Conservation (phyloP, 2,797 vertebrate genomes). For the Eurystomus glaucurus region DNA sequence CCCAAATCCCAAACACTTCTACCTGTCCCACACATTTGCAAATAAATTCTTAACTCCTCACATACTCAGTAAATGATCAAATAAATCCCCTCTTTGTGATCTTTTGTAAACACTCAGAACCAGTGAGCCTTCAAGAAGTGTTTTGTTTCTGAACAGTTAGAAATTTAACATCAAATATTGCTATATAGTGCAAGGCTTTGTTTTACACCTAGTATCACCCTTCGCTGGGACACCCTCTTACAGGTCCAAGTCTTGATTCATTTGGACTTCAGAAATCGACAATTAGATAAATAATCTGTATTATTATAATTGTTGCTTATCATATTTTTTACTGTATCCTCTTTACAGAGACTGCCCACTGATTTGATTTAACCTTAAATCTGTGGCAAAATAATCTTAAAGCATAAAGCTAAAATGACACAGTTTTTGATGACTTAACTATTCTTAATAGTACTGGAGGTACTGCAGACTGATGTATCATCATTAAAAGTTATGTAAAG, state of each 20-base stretch:
- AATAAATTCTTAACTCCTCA: neutral
- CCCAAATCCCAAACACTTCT: neutral
- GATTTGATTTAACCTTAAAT: neutral
- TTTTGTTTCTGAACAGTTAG: neutral
- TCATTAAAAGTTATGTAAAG: rapidly evolving
- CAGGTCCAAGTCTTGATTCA: neutral
- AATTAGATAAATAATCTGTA: neutral
- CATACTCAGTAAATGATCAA: neutral
- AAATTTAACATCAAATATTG: neutral
- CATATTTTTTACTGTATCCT: neutral
- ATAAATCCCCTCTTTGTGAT: neutral
- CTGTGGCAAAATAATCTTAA: neutral
- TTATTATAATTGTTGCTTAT: neutral
- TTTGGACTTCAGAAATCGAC: neutral
- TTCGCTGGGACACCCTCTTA: neutral
- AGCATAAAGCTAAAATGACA: rapidly evolving
- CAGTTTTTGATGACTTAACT: neutral
- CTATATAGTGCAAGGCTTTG: neutral
- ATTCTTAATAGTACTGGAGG: neutral
- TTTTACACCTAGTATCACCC: neutral
- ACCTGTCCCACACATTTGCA: neutral
- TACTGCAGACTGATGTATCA: neutral
- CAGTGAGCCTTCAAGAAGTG: neutral
- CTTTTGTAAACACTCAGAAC: neutral
- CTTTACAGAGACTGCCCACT: neutral